A percentile compares a stretch with the other conserved stretches of the same genome.
phyloP scores from a whole-genome alignment of 2,797 vertebrate genomes.

The Sylvilagus floridanus region DNA sequence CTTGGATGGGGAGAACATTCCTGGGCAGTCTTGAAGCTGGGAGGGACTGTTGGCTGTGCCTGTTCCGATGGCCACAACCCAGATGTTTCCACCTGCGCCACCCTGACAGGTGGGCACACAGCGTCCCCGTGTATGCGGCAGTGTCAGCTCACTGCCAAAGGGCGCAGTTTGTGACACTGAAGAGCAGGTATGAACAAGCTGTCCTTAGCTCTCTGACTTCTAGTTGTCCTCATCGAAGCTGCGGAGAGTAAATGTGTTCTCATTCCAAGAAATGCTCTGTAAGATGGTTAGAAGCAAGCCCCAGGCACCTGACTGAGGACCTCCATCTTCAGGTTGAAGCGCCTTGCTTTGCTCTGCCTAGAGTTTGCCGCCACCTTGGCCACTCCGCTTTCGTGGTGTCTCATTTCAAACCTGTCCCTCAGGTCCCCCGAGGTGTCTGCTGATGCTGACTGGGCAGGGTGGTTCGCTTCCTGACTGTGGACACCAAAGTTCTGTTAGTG shows the following conservation, averaged over 20 bases:
- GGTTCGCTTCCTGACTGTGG: neutral
- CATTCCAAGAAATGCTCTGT: neutral
- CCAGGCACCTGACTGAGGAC: neutral
- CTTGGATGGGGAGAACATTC: neutral
- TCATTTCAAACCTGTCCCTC: neutral
- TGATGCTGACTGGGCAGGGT: no score
- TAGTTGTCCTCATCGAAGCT: neutral
- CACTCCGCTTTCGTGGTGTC: neutral
- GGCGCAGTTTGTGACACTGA: neutral
- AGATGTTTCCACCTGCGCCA: neutral
- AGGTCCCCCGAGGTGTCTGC: fast-evolving
- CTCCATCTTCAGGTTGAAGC: neutral
- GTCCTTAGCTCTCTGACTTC: neutral
- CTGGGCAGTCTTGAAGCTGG: neutral
- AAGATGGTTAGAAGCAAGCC: neutral
- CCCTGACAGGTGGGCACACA: neutral
- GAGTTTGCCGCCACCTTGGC: neutral
- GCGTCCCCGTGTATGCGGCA: fast-evolving
- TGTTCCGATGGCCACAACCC: neutral
- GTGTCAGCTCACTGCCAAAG: neutral
- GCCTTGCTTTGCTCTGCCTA: neutral
- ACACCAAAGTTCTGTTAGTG: neutral
- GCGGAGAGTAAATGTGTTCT: neutral
- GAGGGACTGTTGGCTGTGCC: neutral
- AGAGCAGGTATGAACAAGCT: neutral